Percentiles rank a stretch among this genome's conserved stretches.
phyloP scores from a whole-genome alignment of 2,888 invertebrate genomes.

The Subacronicta megacephala region DNA sequence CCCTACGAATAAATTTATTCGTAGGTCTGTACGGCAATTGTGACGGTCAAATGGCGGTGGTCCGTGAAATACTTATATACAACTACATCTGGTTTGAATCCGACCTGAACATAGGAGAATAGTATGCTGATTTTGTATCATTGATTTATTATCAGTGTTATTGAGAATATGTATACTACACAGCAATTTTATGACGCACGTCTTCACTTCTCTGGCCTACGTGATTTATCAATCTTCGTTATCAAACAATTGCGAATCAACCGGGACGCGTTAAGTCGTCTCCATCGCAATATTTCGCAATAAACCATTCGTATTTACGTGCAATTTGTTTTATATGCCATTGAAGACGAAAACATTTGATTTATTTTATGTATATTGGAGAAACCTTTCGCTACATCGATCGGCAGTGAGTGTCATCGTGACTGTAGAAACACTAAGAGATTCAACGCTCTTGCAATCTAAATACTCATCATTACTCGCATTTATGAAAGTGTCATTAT shows the following conservation, averaged over 20 bases:
- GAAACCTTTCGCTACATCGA: constrained; percentile 45
- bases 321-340: constrained; percentile 11
- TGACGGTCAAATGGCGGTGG: not conserved
- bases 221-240: constrained; percentile 68
- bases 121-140: not conserved
- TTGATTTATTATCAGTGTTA: not conserved
- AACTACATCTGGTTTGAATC: not conserved
- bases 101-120: not conserved
- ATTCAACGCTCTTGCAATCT: constrained; percentile 35
- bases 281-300: constrained; percentile 24
- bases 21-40: not conserved
- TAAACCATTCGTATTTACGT: constrained; percentile 17
- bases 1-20: no score
- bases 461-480: constrained; percentile 54
- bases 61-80: not conserved
- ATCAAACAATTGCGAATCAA: constrained; percentile 45
- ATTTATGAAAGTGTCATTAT: constrained; percentile 69
- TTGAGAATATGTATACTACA: constrained; percentile 6
- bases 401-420: constrained; percentile 20
- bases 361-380: constrained; percentile 34
- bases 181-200: constrained; percentile 3
- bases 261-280: constrained; percentile 30
- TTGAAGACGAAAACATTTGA: constrained; percentile 20
- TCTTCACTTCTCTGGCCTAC: constrained; percentile 43
- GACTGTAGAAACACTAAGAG: constrained; percentile 37